Conservation (phyloP, 2,888 invertebrate genomes). For the Hirtodrosophila cameraria region DNA sequence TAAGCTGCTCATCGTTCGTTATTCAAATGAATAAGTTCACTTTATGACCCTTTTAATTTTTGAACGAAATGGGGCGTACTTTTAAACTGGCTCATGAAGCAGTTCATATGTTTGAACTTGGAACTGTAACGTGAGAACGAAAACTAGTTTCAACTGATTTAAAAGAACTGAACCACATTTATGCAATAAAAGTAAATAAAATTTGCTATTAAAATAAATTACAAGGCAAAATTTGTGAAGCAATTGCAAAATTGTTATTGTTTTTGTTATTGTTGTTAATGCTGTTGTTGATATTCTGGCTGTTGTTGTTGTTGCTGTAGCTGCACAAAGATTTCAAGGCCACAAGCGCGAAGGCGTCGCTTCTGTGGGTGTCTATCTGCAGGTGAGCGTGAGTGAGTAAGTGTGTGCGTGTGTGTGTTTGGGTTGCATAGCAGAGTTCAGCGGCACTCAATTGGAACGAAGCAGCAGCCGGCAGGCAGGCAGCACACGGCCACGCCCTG, state of each 20-base stretch:
- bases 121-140: too few relatives aligned
- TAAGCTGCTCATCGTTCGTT: too few relatives aligned
- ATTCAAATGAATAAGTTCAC: too few relatives aligned
- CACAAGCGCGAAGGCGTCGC: conserved; percentile 39
- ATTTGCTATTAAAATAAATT: background rate
- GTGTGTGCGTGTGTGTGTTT: background rate
- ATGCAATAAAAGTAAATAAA: background rate
- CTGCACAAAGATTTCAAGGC: conserved; percentile 40
- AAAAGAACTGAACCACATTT: background rate
- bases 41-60: too few relatives aligned
- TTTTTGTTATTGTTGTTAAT: conserved; percentile 1
- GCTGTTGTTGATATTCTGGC: conserved; percentile 2
- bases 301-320: conserved; percentile 1
- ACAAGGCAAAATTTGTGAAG: conserved; percentile 5
- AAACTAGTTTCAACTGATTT: too few relatives aligned
- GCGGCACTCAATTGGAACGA: conserved; percentile 49
- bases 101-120: too few relatives aligned
- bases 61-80: too few relatives aligned
- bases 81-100: too few relatives aligned
- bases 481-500: conserved; percentile 21
- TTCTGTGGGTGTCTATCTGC: conserved; percentile 38
- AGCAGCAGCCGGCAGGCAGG: conserved; percentile 17
- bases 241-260: background rate
- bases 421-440: conserved; percentile 26
- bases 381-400: conserved; percentile 23